phyloP scores from a whole-genome alignment of 2,888 invertebrate genomes.

The Actias luna region DNA sequence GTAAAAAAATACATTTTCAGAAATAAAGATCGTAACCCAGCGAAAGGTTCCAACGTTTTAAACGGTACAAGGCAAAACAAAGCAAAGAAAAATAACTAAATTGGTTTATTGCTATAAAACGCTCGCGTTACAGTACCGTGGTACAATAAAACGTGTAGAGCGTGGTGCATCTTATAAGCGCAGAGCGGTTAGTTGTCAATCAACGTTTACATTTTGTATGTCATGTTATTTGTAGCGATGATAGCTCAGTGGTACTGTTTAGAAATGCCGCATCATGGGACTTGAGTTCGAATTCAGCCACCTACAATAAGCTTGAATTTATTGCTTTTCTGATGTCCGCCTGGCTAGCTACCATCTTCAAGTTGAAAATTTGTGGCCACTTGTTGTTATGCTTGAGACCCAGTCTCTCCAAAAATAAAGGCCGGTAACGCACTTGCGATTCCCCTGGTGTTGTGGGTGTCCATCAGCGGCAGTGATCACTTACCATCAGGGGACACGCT shows the following conservation, averaged over 20 bases:
- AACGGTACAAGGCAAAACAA: slow-evolving; percentile 18
- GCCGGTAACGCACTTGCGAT: no score
- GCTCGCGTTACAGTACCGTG: slow-evolving; percentile 35
- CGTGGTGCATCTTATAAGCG: slow-evolving; percentile 18
- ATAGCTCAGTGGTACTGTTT: no score
- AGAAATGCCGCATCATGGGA: not conserved
- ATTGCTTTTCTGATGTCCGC: no score
- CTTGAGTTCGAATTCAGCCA: no score
- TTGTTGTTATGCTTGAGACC: no score
- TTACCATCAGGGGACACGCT: no score
- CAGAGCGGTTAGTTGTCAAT: slow-evolving; percentile 21
- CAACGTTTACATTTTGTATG: not conserved
- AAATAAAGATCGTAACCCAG: slow-evolving; percentile 6
- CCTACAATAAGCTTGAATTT: no score
- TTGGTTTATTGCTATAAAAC: slow-evolving; percentile 33
- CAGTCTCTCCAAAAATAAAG: no score
- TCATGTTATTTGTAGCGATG: not conserved
- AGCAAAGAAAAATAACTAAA: slow-evolving; percentile 28
- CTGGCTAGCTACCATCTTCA: no score
- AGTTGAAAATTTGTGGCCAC: no score
- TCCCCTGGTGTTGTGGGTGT: no score
- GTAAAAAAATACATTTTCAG: slow-evolving; percentile 9
- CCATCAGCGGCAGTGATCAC: no score
- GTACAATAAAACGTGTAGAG: slow-evolving; percentile 27
- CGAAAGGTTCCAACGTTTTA: not conserved